These are phyloP conservation scores for Microplitis manilae DNA, from an alignment of 2,888 invertebrate species.

Conservation along the genomic window DNA sequence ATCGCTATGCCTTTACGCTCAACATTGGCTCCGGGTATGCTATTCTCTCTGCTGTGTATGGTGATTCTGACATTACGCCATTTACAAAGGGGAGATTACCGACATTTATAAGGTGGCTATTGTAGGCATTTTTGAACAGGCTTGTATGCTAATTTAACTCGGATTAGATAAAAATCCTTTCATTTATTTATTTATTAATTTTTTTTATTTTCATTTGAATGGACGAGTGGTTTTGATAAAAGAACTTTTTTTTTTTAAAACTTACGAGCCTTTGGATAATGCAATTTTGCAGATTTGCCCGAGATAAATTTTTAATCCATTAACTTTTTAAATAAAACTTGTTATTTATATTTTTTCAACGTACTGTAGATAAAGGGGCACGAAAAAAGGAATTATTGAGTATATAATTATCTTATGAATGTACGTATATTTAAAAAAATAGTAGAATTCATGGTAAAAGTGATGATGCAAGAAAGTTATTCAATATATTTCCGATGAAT, in stretches of 20 bases:
- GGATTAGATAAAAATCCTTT: not conserved
- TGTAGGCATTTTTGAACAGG: not conserved
- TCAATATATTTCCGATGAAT: not conserved
- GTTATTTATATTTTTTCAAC: not conserved
- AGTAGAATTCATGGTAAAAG: not conserved
- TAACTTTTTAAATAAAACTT: not conserved
- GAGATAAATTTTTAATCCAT: not conserved
- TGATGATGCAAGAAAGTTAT: not conserved
- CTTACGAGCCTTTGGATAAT: not conserved
- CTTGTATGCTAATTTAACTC: not conserved
- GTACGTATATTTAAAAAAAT: not conserved
- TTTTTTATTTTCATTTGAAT: not conserved
- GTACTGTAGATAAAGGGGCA: too few relatives aligned
- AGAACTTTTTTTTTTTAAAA: not conserved
- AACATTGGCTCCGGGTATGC: not conserved
- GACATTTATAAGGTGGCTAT: not conserved
- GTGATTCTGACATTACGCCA: not conserved
- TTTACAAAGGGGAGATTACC: not conserved
- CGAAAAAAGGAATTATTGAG: not conserved
- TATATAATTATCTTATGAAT: not conserved
- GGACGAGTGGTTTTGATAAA: not conserved
- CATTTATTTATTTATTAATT: not conserved
- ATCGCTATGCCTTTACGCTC: not conserved
- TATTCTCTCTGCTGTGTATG: not conserved
- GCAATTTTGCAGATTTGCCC: not conserved